Percentiles rank a stretch among this genome's conserved stretches.
Conservation (phyloP, 2,113 vertebrate genomes). For the Indicator indicator region DNA sequence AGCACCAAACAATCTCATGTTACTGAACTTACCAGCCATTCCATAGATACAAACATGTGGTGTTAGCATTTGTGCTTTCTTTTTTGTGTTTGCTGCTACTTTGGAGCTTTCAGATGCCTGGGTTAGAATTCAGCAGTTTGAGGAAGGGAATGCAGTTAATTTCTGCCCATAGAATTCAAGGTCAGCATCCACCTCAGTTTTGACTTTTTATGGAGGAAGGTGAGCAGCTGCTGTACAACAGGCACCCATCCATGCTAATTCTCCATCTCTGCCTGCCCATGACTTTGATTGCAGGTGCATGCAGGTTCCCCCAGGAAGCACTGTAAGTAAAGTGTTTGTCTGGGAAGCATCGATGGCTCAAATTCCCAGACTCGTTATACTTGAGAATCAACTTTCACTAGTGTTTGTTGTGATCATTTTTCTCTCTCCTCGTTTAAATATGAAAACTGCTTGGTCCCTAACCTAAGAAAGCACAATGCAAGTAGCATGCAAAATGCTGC, state of each 20-base stretch:
- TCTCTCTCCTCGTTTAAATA: constrained; percentile 12
- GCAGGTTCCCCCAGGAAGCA: background rate
- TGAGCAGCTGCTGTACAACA: background rate
- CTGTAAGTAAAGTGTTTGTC: background rate
- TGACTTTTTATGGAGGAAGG: background rate
- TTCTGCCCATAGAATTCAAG: background rate
- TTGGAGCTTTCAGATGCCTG: background rate
- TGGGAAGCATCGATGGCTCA: background rate
- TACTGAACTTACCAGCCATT: background rate
- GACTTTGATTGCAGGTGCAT: background rate
- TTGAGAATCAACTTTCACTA: background rate
- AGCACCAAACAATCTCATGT: background rate
- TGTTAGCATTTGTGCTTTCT: background rate
- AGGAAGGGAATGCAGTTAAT: background rate
- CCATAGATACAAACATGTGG: background rate
- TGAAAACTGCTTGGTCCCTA: background rate
- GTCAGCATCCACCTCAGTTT: background rate
- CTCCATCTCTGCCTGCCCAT: background rate
- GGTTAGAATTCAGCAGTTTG: background rate
- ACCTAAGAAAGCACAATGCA: background rate
- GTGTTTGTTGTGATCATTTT: background rate
- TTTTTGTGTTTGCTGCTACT: background rate
- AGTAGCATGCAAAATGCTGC: background rate
- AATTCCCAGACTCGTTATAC: background rate
- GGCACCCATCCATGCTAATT: fast-evolving